Percentiles rank a stretch among this genome's conserved stretches.
Evolutionary conservation across 1,140 invertebrate species (phyloP).

Genomic region (Temnothorax longispinosus): DNA sequence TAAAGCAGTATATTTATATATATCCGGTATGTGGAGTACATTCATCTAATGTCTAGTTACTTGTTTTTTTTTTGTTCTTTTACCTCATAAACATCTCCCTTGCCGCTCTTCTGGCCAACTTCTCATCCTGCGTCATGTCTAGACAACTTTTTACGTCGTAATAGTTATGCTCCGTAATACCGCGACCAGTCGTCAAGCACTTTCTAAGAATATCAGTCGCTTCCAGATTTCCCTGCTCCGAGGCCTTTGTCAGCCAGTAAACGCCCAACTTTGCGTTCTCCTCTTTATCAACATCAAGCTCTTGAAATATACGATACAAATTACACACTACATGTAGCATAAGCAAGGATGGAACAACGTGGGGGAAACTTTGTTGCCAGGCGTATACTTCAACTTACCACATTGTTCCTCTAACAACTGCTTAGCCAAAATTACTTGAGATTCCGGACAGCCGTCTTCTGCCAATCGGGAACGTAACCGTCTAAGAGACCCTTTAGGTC

Average conservation of each 20-base stretch:
- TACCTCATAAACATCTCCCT: slow-evolving; percentile 93
- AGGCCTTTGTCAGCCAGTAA: slow-evolving; percentile 95
- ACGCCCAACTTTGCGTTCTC: slow-evolving; percentile 91
- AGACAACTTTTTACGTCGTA: slow-evolving; percentile 94
- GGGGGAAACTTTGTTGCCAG: not conserved
- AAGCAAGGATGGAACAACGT: not conserved
- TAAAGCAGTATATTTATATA: not conserved
- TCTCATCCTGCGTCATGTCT: slow-evolving; percentile 93
- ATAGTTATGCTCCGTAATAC: slow-evolving; percentile 93
- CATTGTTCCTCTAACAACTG: slow-evolving; percentile 90
- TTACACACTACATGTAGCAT: not conserved
- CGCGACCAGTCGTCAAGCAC: slow-evolving; percentile 92
- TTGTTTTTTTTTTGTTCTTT: not conserved
- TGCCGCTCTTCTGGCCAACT: slow-evolving; percentile 93
- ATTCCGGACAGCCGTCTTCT: slow-evolving; percentile 93
- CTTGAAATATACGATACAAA: slow-evolving; percentile 75
- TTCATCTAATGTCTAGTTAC: not conserved
- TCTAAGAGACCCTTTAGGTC: slow-evolving; percentile 88
- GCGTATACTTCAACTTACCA: slow-evolving; percentile 84
- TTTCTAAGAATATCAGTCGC: slow-evolving; percentile 92
- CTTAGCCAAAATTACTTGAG: slow-evolving; percentile 92
- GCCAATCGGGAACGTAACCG: slow-evolving; percentile 90
- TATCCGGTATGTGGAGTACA: slow-evolving; percentile 14
- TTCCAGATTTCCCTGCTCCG: slow-evolving; percentile 95
- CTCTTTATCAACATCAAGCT: slow-evolving; percentile 86